phyloP scores from a whole-genome alignment of 2,113 vertebrate species.

The Pseudorectes ferrugineus region DNA sequence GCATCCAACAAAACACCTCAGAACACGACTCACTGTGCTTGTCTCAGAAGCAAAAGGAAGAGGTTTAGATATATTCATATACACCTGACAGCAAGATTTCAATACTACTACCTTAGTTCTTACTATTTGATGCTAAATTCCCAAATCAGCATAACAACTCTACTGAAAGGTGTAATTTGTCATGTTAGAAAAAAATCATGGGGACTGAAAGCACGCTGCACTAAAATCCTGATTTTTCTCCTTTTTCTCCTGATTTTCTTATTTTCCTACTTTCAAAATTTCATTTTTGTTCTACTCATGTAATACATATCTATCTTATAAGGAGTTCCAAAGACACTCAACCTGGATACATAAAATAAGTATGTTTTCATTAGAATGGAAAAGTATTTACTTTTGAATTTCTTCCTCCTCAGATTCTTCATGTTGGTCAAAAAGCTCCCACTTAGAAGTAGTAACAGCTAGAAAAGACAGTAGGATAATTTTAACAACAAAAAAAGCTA shows the following conservation, averaged over 20 bases:
- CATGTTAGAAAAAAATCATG: not conserved
- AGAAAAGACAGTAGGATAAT: not conserved
- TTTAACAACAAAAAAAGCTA: not conserved
- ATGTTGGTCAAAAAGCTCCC: conserved; percentile 94
- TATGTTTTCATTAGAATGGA: not conserved
- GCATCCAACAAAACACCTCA: not conserved
- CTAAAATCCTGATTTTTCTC: not conserved
- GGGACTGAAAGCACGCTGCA: not conserved
- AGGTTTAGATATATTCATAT: not conserved
- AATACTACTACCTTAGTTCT: not conserved
- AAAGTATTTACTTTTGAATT: conserved; percentile 81
- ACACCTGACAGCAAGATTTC: not conserved
- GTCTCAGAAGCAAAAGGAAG: not conserved
- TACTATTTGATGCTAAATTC: not conserved
- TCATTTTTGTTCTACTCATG: not conserved
- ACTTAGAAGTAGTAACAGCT: conserved; percentile 98
- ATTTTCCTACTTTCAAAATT: not conserved
- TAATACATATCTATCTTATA: not conserved
- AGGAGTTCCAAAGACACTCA: not conserved
- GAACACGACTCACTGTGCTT: not conserved
- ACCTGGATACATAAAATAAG: not conserved
- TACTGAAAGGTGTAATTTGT: not conserved
- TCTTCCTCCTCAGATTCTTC: conserved; percentile 87
- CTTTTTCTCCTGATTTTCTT: no score
- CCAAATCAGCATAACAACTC: not conserved